These are phyloP conservation scores for Nematolebias whitei DNA, from an alignment of 2,113 vertebrate species.

Conservation along the genomic window DNA sequence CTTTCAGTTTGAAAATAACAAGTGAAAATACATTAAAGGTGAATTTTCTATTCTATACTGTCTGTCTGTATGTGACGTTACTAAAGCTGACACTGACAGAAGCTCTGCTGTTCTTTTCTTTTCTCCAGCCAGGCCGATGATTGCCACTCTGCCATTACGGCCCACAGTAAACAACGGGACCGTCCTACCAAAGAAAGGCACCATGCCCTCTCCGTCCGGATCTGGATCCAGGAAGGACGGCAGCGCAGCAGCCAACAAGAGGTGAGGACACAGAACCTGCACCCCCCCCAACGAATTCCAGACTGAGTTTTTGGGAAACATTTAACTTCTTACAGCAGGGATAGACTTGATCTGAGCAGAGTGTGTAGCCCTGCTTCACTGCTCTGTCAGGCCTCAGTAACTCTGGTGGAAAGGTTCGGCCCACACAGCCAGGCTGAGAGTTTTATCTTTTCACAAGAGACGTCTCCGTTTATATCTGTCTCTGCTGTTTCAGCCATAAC, in stretches of 20 bases:
- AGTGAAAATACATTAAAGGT: no score
- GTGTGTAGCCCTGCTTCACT: constrained; percentile 3
- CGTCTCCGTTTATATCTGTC: constrained; percentile 5
- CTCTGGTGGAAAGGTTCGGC: no score
- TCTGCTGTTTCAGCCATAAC: constrained; percentile 5
- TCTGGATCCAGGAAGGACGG: constrained; percentile 88
- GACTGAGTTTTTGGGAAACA: no score
- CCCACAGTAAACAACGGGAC: constrained; percentile 93
- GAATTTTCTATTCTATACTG: no score
- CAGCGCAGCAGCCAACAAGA: constrained; percentile 82
- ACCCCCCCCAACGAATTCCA: no score
- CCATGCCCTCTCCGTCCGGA: constrained; percentile 91
- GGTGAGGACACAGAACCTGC: constrained; percentile 71
- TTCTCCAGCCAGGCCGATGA: constrained; percentile 89
- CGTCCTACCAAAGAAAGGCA: constrained; percentile 94
- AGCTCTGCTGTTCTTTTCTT: not conserved
- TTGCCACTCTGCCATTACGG: constrained; percentile 90
- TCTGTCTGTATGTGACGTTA: no score
- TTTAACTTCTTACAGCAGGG: no score
- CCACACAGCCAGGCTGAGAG: no score
- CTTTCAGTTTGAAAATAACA: no score
- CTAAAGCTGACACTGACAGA: not conserved
- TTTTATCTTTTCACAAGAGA: not conserved
- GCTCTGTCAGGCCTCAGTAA: not conserved
- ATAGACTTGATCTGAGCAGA: not conserved